These are phyloP conservation scores for Brachionus sp. DNA, from an alignment of 1,140 invertebrate genomes.

Conservation along the genomic window DNA sequence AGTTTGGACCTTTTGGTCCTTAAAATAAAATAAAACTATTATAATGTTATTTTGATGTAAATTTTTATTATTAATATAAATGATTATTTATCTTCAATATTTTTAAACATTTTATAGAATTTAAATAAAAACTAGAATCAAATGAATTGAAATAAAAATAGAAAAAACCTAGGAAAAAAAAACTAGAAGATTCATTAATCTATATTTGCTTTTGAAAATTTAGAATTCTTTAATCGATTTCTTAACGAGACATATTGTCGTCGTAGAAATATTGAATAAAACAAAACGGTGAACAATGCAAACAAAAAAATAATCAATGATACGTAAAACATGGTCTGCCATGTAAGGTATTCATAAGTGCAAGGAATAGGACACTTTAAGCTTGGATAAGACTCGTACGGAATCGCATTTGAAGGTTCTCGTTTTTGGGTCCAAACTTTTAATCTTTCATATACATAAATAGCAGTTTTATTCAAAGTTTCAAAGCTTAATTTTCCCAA, in stretches of 20 bases:
- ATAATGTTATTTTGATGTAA: no score
- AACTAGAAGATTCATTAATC: not conserved
- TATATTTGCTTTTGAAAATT: not conserved
- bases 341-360: not conserved
- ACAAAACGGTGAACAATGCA: not conserved
- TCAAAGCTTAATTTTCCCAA: not conserved
- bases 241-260: conserved; percentile 1
- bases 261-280: conserved; percentile 38
- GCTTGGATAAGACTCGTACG: conserved; percentile 11
- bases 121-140: not conserved
- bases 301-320: conserved; percentile 5
- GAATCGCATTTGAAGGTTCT: not conserved
- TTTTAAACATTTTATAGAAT: not conserved
- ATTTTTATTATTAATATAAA: no score
- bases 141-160: not conserved
- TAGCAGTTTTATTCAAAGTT: not conserved
- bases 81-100: not conserved
- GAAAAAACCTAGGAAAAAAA: no score
- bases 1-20: no score
- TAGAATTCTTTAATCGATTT: conserved; percentile 26
- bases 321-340: conserved; percentile 29
- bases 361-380: conserved; percentile 35
- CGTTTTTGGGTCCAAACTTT: not conserved
- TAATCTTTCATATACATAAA: not conserved
- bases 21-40: no score